A percentile compares a stretch with the other conserved stretches of the same genome.
phyloP scores from a whole-genome alignment of 2,797 vertebrate species.

The Mus caroli region DNA sequence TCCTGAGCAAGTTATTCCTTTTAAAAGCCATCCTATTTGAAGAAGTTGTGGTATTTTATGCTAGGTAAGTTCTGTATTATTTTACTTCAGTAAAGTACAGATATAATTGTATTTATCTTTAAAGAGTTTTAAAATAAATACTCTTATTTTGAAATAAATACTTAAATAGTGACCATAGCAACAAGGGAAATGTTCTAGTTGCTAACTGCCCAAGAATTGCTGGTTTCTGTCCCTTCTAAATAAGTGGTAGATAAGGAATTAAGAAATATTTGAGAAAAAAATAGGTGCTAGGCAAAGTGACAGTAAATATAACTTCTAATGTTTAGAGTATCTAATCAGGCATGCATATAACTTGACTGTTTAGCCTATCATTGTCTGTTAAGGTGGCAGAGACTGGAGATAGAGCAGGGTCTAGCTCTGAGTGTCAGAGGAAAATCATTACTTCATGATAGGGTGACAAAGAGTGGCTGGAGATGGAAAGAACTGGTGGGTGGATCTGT shows the following conservation, averaged over 20 bases:
- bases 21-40: not conserved
- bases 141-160: not conserved
- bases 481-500: not conserved
- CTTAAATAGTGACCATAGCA: not conserved
- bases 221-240: not conserved
- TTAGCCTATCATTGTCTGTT: not conserved
- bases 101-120: conserved; percentile 19
- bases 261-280: not conserved
- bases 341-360: not conserved
- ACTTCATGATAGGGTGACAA: not conserved
- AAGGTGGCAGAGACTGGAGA: not conserved
- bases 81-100: not conserved
- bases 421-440: not conserved
- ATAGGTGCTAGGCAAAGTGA: not conserved
- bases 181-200: not conserved
- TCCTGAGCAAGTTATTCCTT: no score
- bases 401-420: not conserved
- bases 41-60: not conserved
- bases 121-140: not conserved
- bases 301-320: not conserved
- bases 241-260: not conserved
- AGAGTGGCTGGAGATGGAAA: not conserved
- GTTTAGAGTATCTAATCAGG: not conserved
- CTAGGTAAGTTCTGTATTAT: not conserved
- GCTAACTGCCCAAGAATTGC: not conserved